These are phyloP conservation scores for Dysidea cf. avara DNA, from an alignment of 37 sponge, comb jelly and placozoan species.

Conservation along the genomic window DNA sequence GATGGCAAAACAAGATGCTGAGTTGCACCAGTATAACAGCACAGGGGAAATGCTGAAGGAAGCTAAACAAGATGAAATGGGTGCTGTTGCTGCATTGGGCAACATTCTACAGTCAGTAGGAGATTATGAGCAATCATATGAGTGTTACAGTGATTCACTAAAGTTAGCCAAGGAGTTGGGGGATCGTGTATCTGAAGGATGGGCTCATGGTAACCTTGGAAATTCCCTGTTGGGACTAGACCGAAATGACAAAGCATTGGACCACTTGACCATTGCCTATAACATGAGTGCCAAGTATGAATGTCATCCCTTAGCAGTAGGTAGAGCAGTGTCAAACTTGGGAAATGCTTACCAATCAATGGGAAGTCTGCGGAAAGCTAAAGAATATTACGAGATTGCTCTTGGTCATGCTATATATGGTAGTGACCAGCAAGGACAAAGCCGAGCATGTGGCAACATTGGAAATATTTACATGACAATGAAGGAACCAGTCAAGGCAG, in stretches of 20 bases:
- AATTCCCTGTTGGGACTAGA: slow-evolving; percentile 81
- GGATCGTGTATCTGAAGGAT: slow-evolving; percentile 50
- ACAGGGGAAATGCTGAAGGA: not conserved
- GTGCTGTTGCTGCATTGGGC: slow-evolving; percentile 53
- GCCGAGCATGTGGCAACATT: too few species aligned
- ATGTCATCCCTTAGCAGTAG: too few species aligned
- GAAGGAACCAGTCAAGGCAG: too few species aligned
- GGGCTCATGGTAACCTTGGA: slow-evolving; percentile 79
- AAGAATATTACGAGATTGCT: slow-evolving; percentile 72
- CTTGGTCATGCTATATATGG: too few species aligned
- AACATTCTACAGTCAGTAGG: slow-evolving; percentile 61
- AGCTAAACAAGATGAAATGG: slow-evolving; percentile 31
- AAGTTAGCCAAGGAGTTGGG: slow-evolving; percentile 29
- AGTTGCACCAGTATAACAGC: not conserved
- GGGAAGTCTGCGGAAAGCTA: slow-evolving; percentile 38
- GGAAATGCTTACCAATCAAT: slow-evolving; percentile 60
- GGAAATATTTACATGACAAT: too few species aligned
- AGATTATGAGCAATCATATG: slow-evolving; percentile 35
- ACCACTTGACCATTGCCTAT: too few species aligned
- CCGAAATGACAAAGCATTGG: too few species aligned
- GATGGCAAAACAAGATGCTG: slow-evolving; percentile 18
- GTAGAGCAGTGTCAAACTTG: too few species aligned
- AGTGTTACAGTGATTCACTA: slow-evolving; percentile 20
- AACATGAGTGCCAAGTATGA: too few species aligned
- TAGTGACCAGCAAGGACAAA: too few species aligned